phyloP scores from a whole-genome alignment of 2,797 vertebrate genomes.

The Sebastes matsubarae region DNA sequence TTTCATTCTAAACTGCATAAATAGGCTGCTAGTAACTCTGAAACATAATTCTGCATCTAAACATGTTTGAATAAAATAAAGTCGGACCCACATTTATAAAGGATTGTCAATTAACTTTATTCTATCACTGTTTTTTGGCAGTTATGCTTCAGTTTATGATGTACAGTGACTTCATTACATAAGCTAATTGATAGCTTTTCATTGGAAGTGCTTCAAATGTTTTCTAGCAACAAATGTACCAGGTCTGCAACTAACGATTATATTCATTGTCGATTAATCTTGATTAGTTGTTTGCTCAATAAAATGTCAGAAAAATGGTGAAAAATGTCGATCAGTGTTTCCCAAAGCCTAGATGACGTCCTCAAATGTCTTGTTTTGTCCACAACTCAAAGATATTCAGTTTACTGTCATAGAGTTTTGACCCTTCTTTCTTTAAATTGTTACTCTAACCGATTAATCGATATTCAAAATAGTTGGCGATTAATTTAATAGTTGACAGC shows the following conservation, averaged over 20 bases:
- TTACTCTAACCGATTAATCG: too few species aligned
- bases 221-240: not conserved
- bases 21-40: not conserved
- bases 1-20: not conserved
- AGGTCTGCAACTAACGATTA: too few species aligned
- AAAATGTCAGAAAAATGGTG: too few species aligned
- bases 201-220: not conserved
- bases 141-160: not conserved
- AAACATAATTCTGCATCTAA: not conserved
- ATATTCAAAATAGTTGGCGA: too few species aligned
- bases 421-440: rapidly evolving
- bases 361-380: too few species aligned
- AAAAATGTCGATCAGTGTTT: too few species aligned
- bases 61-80: not conserved
- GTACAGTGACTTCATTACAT: not conserved
- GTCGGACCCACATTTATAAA: not conserved
- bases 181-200: not conserved
- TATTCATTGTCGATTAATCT: too few species aligned
- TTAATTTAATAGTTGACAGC: too few species aligned
- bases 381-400: too few species aligned
- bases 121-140: not conserved
- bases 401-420: too few species aligned
- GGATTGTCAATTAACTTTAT: not conserved
- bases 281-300: too few species aligned
- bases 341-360: too few species aligned